Conservation (phyloP, 2,888 invertebrate species). For the Meteorus colon region DNA sequence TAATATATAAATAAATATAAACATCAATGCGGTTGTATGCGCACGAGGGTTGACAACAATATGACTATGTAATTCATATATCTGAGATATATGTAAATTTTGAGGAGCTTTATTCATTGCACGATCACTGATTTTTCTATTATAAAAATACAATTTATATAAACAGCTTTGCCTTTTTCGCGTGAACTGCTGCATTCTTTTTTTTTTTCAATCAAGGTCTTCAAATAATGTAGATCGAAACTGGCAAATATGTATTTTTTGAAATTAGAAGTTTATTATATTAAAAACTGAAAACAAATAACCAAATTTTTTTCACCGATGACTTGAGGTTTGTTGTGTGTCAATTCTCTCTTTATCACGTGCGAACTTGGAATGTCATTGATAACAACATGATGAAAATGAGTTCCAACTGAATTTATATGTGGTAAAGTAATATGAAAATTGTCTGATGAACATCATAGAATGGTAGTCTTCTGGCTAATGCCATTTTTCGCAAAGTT, state of each 20-base stretch:
- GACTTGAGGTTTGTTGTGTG: constrained; percentile 3
- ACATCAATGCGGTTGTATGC: not conserved
- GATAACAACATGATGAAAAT: too few relatives aligned
- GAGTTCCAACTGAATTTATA: too few relatives aligned
- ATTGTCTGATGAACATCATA: too few relatives aligned
- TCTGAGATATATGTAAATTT: not conserved
- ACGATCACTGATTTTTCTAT: constrained; percentile 29
- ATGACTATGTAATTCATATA: not conserved
- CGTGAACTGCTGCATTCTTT: constrained; percentile 24
- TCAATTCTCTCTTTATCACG: too few relatives aligned
- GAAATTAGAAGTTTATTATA: constrained; percentile 40
- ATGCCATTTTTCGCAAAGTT: too few relatives aligned
- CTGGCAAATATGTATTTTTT: constrained; percentile 33
- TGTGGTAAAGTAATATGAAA: too few relatives aligned
- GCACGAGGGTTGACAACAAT: not conserved
- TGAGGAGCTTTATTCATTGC: constrained; percentile 24
- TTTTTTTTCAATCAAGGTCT: constrained; percentile 13
- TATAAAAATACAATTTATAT: constrained; percentile 15
- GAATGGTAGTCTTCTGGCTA: too few relatives aligned
- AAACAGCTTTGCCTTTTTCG: constrained; percentile 25
- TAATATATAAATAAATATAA: not conserved
- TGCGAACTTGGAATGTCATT: too few relatives aligned
- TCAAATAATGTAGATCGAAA: constrained; percentile 4
- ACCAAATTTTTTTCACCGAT: constrained; percentile 5
- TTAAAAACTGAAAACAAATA: constrained; percentile 28